These are phyloP conservation scores for Saccopteryx leptura DNA, from an alignment of 2,113 vertebrate genomes.

Conservation along the genomic window DNA sequence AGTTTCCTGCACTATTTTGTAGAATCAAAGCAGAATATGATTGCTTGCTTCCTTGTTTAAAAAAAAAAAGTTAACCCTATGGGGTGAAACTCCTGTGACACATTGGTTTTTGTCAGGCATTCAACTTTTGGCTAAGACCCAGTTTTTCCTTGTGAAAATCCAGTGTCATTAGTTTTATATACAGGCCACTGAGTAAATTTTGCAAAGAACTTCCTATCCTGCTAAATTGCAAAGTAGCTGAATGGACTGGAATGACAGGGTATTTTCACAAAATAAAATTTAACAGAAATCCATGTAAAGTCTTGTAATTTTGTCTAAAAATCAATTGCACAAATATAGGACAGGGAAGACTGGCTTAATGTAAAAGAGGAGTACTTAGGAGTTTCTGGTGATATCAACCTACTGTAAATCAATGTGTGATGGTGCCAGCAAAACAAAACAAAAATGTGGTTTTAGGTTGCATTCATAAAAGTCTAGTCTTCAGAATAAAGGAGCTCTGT, in stretches of 20 bases:
- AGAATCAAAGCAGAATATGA: slow-evolving; percentile 12
- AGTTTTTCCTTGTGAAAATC: slow-evolving; percentile 17
- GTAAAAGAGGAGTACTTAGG: background rate
- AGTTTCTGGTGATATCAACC: background rate
- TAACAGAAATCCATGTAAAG: slow-evolving; percentile 27
- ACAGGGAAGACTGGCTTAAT: slow-evolving; percentile 18
- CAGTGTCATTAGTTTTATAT: background rate
- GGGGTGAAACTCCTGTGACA: slow-evolving; percentile 6
- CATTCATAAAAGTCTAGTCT: slow-evolving; percentile 32
- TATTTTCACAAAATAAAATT: slow-evolving; percentile 59
- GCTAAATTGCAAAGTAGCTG: slow-evolving; percentile 15
- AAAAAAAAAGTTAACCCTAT: background rate
- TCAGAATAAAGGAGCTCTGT: slow-evolving; percentile 6
- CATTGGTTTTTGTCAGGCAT: slow-evolving; percentile 26
- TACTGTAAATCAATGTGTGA: background rate
- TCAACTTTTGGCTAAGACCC: slow-evolving; percentile 34
- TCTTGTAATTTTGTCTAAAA: background rate
- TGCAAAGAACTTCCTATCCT: slow-evolving; percentile 33
- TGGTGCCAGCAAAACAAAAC: background rate
- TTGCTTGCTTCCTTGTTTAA: background rate
- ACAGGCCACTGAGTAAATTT: background rate
- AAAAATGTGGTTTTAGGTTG: background rate
- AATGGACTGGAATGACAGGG: slow-evolving; percentile 4
- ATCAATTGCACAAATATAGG: slow-evolving; percentile 19
- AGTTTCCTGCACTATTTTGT: slow-evolving; percentile 4